Base-by-base conservation (phyloP, 2,888 invertebrate species). In the Tethea ocularis region DNA sequence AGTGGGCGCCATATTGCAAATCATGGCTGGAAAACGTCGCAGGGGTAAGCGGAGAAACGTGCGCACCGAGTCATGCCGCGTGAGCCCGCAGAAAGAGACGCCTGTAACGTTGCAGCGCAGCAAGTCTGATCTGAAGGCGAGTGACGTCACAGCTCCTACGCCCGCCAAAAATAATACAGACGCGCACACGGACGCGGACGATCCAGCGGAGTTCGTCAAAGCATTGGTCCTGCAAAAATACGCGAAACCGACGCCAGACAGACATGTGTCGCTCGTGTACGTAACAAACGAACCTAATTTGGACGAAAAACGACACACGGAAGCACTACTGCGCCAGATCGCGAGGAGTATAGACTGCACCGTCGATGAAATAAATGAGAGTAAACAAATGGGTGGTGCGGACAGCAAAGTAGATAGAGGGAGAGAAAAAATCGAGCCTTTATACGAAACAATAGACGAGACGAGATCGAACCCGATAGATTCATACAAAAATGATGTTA, bases 171-270 rank as follows among this genome's bases (percentile, higher is more conserved):
- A 92, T 91, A 91, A 67, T 60, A 20, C 54, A 33, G 22, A 54
- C 54, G 33, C 54, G 33, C 33, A 59, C 60, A 41, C 77, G 69
- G 69, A 67, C 73, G 72, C 80, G 68, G 74, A 71, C 69, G 84
- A 84, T 70, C 78, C 78, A 58, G 91, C 91, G 58, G 91, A 89
- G 75, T 91, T 87, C 78, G 91, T 91, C 54, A 89, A 86, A 77
- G 89, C 89, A 68, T 74, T 91, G 60, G 91, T 92, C 67, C 82
- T 90, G 82, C 89, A 91, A 70, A 91, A 91, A 83, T 91, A 91
- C 86, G 86, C 88, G 58, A 84, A 82, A 22, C 54, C 54, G 75
- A 77, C 72, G 63, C 76, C 84, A 56, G 84, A 88, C 59, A 79
- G 85, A 74, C 86, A 92, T 89, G 92, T 93, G 89, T 91, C 89